Evolutionary conservation across 2,888 invertebrate species (phyloP).

Genomic region (Hipparchia semele): DNA sequence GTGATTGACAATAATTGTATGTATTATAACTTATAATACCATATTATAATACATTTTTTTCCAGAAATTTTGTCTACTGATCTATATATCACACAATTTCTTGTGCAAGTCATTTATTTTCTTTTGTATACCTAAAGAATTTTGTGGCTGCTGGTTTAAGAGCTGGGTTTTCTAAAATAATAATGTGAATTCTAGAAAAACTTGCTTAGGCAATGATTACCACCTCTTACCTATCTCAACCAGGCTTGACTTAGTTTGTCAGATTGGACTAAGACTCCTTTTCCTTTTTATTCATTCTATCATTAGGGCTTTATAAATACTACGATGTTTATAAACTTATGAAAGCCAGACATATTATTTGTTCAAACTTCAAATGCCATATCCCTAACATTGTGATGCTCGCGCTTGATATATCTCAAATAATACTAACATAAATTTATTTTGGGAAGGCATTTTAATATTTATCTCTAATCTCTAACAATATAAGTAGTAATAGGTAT

Average conservation of each 20-base stretch:
- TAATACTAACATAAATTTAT: neutral
- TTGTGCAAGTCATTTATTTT: no score
- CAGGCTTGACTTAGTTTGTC: no score
- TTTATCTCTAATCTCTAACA: neutral
- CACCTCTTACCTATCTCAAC: no score
- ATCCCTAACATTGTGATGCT: conserved; percentile 69
- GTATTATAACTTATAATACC: neutral
- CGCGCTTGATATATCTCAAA: conserved; percentile 2
- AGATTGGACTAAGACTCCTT: neutral
- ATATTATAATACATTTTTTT: no score
- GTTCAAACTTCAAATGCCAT: conserved; percentile 58
- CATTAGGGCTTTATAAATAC: neutral
- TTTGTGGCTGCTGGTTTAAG: no score
- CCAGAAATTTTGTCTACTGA: no score
- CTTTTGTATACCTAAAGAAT: no score
- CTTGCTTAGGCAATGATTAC: no score
- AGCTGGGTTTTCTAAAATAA: no score
- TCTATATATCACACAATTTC: no score
- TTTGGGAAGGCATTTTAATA: neutral
- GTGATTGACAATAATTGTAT: neutral
- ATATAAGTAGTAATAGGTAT: neutral
- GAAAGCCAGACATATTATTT: conserved; percentile 24
- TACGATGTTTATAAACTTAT: neutral
- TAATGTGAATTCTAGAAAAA: no score
- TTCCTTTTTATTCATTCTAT: neutral